A percentile compares a stretch with the other conserved stretches of the same genome.
phyloP scores from a whole-genome alignment of 2,113 vertebrate genomes.

The Crotophaga sulcirostris region DNA sequence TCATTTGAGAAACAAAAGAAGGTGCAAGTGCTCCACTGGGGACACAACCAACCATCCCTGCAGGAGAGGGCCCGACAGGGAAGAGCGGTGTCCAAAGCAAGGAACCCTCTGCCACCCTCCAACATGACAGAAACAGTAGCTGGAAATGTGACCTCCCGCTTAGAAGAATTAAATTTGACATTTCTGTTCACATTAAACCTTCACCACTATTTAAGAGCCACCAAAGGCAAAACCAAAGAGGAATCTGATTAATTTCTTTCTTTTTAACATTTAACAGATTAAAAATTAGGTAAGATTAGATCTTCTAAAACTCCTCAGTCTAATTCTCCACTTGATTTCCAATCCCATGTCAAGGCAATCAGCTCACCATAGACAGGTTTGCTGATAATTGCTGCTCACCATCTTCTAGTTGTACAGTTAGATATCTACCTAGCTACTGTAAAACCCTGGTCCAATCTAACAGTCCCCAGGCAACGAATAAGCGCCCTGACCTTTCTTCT shows the following conservation, averaged over 20 bases:
- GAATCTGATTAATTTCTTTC: background rate
- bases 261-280: background rate
- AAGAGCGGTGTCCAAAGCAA: rapidly evolving
- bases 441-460: background rate
- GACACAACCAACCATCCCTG: background rate
- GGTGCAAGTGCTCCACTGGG: background rate
- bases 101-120: background rate
- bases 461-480: too few relatives aligned
- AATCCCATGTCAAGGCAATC: background rate
- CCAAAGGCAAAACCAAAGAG: background rate
- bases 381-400: background rate
- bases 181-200: background rate
- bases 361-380: background rate
- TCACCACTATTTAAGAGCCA: background rate
- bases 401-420: background rate
- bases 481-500: background rate
- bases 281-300: background rate
- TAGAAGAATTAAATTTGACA: background rate
- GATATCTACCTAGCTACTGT: rapidly evolving
- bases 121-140: rapidly evolving
- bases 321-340: background rate
- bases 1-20: background rate
- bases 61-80: background rate
- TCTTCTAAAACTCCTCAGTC: background rate
- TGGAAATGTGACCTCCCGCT: background rate